Percentiles rank a stretch among this genome's conserved stretches.
phyloP scores from a whole-genome alignment of 2,888 invertebrate species.

The Drosophila barbarae region DNA sequence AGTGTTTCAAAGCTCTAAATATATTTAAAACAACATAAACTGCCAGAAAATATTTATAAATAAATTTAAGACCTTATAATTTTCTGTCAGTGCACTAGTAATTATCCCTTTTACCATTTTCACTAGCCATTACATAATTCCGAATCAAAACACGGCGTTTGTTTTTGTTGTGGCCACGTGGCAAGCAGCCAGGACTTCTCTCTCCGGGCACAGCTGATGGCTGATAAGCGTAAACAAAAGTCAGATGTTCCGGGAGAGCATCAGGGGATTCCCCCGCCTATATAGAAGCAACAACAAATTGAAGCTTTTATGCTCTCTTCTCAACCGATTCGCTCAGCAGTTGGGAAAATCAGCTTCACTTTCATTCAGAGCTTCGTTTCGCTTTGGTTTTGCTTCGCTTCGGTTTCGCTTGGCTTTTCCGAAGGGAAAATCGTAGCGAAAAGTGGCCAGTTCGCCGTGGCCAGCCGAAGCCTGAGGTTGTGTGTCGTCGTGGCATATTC shows the following conservation, averaged over 20 bases:
- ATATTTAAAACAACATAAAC: too few relatives aligned
- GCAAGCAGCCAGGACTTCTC: slow-evolving; percentile 8
- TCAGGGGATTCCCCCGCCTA: slow-evolving; percentile 3
- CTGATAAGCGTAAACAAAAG: slow-evolving; percentile 60
- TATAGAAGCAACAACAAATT: not conserved
- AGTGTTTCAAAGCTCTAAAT: not conserved
- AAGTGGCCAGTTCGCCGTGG: slow-evolving; percentile 55
- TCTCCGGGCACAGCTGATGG: slow-evolving; percentile 55
- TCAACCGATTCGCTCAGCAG: slow-evolving; percentile 64
- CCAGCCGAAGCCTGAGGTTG: slow-evolving; percentile 61
- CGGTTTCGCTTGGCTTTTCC: slow-evolving; percentile 13
- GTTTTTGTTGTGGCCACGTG: slow-evolving; percentile 41
- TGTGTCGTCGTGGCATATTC: slow-evolving; percentile 24
- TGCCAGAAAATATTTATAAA: not conserved
- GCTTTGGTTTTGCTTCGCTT: slow-evolving; percentile 11
- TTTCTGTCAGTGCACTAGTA: slow-evolving; percentile 2
- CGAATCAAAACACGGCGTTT: slow-evolving; percentile 27
- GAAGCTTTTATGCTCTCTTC: slow-evolving; percentile 52
- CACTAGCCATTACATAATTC: slow-evolving; percentile 21
- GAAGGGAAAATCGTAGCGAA: slow-evolving; percentile 1
- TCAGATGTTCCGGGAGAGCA: slow-evolving; percentile 50
- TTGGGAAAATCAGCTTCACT: slow-evolving; percentile 52
- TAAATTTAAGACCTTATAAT: not conserved
- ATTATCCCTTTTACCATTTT: slow-evolving; percentile 1
- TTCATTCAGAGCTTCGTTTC: slow-evolving; percentile 52